Base-by-base conservation (phyloP, 2,888 invertebrate genomes). In the Drosophila seclusa region DNA sequence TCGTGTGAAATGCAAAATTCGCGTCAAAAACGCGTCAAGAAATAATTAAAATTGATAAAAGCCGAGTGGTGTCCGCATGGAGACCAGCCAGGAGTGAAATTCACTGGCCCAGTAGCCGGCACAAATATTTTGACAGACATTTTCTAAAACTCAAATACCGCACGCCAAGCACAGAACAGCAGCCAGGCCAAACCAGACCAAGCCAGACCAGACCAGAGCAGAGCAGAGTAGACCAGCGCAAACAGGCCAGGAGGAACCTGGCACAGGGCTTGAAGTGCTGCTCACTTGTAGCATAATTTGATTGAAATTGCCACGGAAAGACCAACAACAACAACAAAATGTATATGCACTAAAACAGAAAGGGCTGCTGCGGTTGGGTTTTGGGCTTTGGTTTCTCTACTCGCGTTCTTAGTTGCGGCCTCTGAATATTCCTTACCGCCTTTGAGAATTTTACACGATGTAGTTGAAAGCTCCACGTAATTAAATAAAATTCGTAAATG, bases 1-100 rank as follows among this genome's bases (percentile, higher is more conserved):
- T 58, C 66, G 76, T 88, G 87, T 72, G 78, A 88, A 82, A 82
- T 83, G 74, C 83, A 80, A 86, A 86, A 75, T 71, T 78, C 71
- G 87, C 70, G 79, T 77, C 77, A 73, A 72, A 76, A 82, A 80
- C 73, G 78, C 71, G 79, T 69, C 77, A 69, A 69, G 79, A 81
- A 89, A 89, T 89, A 87, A 87, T 89, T 87, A 87, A 87, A 87
- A 87, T 85, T 83, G 89, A 87, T 87, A 79, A 77, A 72, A 65
- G 68, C 64, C 58, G 38, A 66, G 55, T 38, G 38, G 21, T 53
- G 21, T 42, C 52, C 55, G 60, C 69, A 55, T 36, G 21, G 10
- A 13, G 38, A n/a, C 27, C 36, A 38, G 24, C 54, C 27, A n/a
- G n/a, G 57, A 42, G 31, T 31, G 31, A 18, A 57, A 42, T 42